These are phyloP conservation scores for Aleiodes leptofemur DNA, from an alignment of 2,888 invertebrate genomes.

Conservation along the genomic window DNA sequence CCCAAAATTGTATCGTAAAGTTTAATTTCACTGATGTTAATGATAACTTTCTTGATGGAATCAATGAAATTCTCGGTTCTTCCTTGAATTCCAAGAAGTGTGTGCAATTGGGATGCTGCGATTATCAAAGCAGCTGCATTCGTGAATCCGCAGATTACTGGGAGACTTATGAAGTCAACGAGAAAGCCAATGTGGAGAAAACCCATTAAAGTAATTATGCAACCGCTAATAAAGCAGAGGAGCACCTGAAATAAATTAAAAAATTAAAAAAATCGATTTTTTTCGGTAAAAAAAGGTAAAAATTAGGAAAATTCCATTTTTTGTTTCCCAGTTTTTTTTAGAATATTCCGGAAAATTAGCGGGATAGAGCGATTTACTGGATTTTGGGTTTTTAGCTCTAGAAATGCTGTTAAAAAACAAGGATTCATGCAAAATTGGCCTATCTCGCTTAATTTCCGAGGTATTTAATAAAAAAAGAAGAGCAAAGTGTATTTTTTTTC, in stretches of 20 bases:
- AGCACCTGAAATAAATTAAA: constrained; percentile 75
- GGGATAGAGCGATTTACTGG: too few relatives aligned
- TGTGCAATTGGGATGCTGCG: constrained; percentile 77
- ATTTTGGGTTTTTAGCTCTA: too few relatives aligned
- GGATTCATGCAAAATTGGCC: too few relatives aligned
- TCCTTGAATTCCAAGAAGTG: constrained; percentile 74
- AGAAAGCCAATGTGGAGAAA: constrained; percentile 77
- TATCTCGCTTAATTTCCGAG: too few relatives aligned
- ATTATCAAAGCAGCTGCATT: constrained; percentile 79
- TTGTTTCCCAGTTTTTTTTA: not conserved
- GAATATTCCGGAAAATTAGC: not conserved
- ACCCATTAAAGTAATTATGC: constrained; percentile 76
- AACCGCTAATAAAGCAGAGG: constrained; percentile 77
- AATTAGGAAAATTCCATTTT: too few relatives aligned
- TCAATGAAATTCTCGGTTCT: constrained; percentile 75
- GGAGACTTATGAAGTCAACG: constrained; percentile 78
- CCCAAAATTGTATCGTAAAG: constrained; percentile 84
- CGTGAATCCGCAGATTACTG: constrained; percentile 79
- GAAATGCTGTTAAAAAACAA: too few relatives aligned
- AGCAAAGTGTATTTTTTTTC: too few relatives aligned
- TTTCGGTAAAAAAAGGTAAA: too few relatives aligned
- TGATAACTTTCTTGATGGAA: constrained; percentile 77
- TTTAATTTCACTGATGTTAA: constrained; percentile 79
- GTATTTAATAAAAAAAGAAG: too few relatives aligned
- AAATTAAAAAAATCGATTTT: constrained; percentile 1